A percentile compares a stretch with the other conserved stretches of the same genome.
Conservation (phyloP, 1,140 invertebrate species). For the Popillia japonica region DNA sequence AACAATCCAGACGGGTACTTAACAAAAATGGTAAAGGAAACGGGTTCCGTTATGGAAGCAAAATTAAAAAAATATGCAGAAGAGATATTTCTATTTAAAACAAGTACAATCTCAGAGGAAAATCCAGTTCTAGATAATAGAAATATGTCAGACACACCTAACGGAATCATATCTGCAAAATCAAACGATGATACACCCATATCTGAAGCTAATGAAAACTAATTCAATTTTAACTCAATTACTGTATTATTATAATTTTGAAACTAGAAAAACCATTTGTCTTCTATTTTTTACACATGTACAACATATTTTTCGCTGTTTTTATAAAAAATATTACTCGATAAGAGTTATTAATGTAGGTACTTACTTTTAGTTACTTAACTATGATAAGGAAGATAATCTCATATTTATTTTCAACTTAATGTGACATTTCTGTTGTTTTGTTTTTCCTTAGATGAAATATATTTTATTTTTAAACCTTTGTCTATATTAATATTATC, state of each 20-base stretch:
- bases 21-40: slow-evolving; percentile 43
- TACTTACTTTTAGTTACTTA: neutral
- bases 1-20: slow-evolving; percentile 46
- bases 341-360: neutral
- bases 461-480: slow-evolving; percentile 11
- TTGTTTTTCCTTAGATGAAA: neutral
- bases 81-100: slow-evolving; percentile 15
- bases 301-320: neutral
- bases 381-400: neutral
- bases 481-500: neutral
- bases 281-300: slow-evolving; percentile 1
- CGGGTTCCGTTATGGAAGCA: slow-evolving; percentile 42
- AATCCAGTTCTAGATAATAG: neutral
- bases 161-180: neutral
- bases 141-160: neutral
- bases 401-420: slow-evolving; percentile 13
- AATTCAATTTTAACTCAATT: neutral
- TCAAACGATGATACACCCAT: neutral
- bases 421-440: neutral
- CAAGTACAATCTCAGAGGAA: neutral
- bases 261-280: neutral
- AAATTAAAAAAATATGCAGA: slow-evolving; percentile 40
- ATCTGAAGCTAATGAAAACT: neutral
- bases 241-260: neutral
- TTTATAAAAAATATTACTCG: neutral